Evolutionary conservation across 2,113 vertebrate species (phyloP).

Genomic region (Donacobius atricapilla): DNA sequence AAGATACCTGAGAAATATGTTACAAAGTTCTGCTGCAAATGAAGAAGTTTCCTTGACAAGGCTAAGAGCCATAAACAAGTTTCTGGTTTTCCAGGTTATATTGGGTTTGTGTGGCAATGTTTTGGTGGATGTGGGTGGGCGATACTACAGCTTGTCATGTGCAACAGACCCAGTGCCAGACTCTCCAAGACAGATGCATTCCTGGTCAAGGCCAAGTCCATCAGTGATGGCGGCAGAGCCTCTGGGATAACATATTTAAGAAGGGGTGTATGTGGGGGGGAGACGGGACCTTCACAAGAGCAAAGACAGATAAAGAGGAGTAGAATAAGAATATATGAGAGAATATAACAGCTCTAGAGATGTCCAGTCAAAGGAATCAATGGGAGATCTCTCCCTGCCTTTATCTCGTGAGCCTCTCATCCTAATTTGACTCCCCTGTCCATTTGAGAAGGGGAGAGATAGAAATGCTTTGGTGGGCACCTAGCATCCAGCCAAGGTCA

Average conservation of each 20-base stretch:
- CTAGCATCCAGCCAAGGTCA: not conserved
- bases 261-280: fast-evolving
- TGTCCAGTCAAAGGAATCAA: not conserved
- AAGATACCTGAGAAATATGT: not conserved
- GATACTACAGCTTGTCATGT: not conserved
- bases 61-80: not conserved
- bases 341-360: not conserved
- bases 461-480: not conserved
- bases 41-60: not conserved
- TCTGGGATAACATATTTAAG: not conserved
- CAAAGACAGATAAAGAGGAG: not conserved
- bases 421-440: not conserved
- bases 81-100: not conserved
- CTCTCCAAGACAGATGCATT: not conserved
- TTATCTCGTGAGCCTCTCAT: not conserved
- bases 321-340: not conserved
- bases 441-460: not conserved
- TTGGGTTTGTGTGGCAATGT: not conserved
- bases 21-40: not conserved
- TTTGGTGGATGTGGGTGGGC: not conserved
- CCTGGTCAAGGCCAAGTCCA: not conserved
- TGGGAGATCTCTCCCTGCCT: not conserved
- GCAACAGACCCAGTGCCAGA: not conserved
- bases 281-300: not conserved
- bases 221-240: not conserved